Conservation (phyloP, 2,797 vertebrate genomes). For the Microctenopoma steveboyesi region DNA sequence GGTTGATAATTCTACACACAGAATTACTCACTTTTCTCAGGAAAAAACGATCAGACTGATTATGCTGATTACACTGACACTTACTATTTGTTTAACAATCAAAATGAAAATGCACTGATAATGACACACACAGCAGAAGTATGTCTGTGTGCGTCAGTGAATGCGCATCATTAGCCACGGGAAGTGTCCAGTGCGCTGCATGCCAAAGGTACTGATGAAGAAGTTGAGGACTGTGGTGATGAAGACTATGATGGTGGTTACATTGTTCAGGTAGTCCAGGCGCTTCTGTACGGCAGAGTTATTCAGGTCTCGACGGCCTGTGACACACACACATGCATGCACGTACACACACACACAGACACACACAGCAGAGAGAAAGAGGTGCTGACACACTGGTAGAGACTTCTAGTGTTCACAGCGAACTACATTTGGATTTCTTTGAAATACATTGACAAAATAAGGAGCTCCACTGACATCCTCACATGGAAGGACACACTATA, state of each 20-base stretch:
- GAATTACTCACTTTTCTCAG: too few relatives aligned
- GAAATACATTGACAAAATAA: not conserved
- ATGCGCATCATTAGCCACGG: slow-evolving; percentile 78
- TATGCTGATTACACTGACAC: too few relatives aligned
- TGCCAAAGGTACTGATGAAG: slow-evolving; percentile 78
- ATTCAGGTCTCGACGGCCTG: slow-evolving; percentile 76
- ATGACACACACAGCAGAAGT: not conserved
- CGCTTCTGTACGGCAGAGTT: slow-evolving; percentile 72
- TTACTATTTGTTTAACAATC: too few relatives aligned
- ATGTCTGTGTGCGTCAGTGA: slow-evolving; percentile 58
- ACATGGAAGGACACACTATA: not conserved
- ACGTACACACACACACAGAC: slow-evolving; percentile 32
- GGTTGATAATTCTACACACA: too few relatives aligned
- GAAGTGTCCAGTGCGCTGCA: slow-evolving; percentile 74
- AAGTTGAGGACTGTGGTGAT: slow-evolving; percentile 71
- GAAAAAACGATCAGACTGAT: too few relatives aligned
- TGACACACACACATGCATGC: slow-evolving; percentile 18
- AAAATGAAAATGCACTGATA: too few relatives aligned
- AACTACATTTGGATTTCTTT: not conserved
- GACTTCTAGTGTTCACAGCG: not conserved
- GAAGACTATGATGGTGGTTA: slow-evolving; percentile 70
- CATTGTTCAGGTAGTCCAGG: slow-evolving; percentile 78
- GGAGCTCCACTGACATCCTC: not conserved
- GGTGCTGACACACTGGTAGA: not conserved
- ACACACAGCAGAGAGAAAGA: slow-evolving; percentile 31